Evolutionary conservation across 2,888 invertebrate genomes (phyloP), one percentile per base, ranked within the genome.

Genomic region (Drosophila longiperda): DNA sequence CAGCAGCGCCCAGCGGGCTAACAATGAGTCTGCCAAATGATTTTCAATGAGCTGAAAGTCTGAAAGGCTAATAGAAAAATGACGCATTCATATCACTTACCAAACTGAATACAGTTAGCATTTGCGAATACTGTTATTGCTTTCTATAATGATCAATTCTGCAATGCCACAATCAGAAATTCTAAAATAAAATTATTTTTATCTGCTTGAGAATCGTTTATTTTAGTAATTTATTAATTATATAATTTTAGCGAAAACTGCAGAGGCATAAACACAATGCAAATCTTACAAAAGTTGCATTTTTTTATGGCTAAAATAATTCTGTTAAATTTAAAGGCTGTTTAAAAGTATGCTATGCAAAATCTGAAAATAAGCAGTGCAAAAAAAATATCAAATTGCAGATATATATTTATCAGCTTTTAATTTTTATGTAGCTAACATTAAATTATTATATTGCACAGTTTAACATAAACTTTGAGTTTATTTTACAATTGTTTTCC

Each of bases 11-110:
- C 59, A 59, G 49, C 66, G 58, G 65, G 42, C 66, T 29, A 26
- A 54, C 66, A 73, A 73, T 58, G 61, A 50, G 40, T 42, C 57
- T 54, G 42, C 38, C 72, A 83, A 85, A 85, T 84, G 83, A 80
- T 83, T 85, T 78, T 83, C 75, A 85, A 87, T 87, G 83, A 72
- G 75, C 80, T 84, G 54, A 49, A 63, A 67, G 79, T 81, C 75
- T 83, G 64, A 65, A 64, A 66, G 40, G 80, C 70, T 69, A 66
- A 78, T 80, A 63, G 66, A 54, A 33, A 78, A 74, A 66, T 74
- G 59, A 59, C 61, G 48, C 48, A 49, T 49, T 70, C 33, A 36
- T n/a, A 50, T 59, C 9, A 34, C 45, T 45, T 45, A 23, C 23
- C 20, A 12, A 12, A 20, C 20, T 23, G 45, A 45, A 45, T 15